Evolutionary conservation across 2,797 vertebrate species (phyloP), one percentile per base, ranked within the genome.

Genomic region (Oryzias dopingdopingensis): DNA sequence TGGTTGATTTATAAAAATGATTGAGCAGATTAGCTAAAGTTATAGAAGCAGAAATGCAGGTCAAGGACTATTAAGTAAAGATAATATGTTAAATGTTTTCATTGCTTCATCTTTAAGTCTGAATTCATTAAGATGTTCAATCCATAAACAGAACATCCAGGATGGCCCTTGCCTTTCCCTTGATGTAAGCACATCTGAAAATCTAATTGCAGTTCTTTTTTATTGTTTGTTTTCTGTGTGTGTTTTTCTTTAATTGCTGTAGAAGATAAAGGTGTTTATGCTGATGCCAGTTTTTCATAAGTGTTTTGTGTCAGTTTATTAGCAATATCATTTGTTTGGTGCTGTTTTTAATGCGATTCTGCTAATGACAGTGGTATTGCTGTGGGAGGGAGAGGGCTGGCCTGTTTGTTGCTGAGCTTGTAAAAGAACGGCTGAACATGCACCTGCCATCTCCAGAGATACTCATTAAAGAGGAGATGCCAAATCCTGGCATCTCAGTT

Each of bases 381-480:
- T 74, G 74, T 70, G 81, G 73, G 80, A 75, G 74, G 52, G 62
- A 70, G 78, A 60, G 74, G 63, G 58, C 70, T 59, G 80, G 75
- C 72, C 77, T 68, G 77, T 79, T 80, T 81, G 82, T 68, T 85
- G 90, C 89, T 88, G 85, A 86, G 87, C 86, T 86, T 88, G 87
- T 88, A 85, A 77, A 85, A 86, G 81, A 88, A 81, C 53, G 84
- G 86, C 88, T 90, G 83, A 90, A 90, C 88, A 89, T 82, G 85
- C 89, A 90, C 88, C 90, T 92, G 89, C 82, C 88, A 86, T 89
- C 89, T 90, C 90, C 76, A 83, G 89, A 92, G 90, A 88, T 84
- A 14, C 86, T 90, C 88, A 90, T 90, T 90, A 92, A 89, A 90
- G 83, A 83, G 79, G 72, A 81, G 69, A 80, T 71, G 82, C 80